Evolutionary conservation across 1,140 invertebrate genomes (phyloP).

Genomic region (Pachyrhynchus sulphureomaculatus): DNA sequence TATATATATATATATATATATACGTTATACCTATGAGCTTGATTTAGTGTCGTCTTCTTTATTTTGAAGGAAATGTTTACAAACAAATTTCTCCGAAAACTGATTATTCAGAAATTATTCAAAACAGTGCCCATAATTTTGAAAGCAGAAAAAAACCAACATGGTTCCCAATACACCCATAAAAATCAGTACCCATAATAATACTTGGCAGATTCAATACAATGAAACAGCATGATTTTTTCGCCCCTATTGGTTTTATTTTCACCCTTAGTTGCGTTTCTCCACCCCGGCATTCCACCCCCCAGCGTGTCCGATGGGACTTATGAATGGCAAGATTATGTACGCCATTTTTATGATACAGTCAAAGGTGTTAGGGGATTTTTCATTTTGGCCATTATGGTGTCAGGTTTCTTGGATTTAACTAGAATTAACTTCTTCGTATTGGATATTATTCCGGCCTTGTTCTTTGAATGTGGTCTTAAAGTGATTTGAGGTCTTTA

Average conservation of each 20-base stretch:
- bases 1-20: no score
- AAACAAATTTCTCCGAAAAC: no score
- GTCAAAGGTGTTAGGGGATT: not conserved
- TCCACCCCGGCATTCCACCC: not conserved
- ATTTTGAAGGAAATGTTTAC: no score
- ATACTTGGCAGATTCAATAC: not conserved
- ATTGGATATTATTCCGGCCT: no score
- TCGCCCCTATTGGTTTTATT: constrained; percentile 11
- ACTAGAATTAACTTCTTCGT: no score
- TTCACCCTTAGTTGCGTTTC: constrained; percentile 6
- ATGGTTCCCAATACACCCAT: not conserved
- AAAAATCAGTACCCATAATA: not conserved
- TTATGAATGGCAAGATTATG: constrained; percentile 7
- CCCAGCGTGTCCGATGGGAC: not conserved
- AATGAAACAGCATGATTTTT: not conserved
- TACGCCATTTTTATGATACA: constrained; percentile 8
- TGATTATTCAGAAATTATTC: no score
- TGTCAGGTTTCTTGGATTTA: constrained; percentile 1
- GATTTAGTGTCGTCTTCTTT: no score
- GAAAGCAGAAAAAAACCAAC: not conserved
- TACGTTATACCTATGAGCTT: no score
- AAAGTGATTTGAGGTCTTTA: no score
- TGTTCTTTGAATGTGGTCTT: no score
- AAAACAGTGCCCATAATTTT: no score
- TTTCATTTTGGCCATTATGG: constrained; percentile 16